Evolutionary conservation across 2,888 invertebrate genomes (phyloP), one percentile per base, ranked within the genome.

Genomic region (Ashinkailepas kermadecensis): DNA sequence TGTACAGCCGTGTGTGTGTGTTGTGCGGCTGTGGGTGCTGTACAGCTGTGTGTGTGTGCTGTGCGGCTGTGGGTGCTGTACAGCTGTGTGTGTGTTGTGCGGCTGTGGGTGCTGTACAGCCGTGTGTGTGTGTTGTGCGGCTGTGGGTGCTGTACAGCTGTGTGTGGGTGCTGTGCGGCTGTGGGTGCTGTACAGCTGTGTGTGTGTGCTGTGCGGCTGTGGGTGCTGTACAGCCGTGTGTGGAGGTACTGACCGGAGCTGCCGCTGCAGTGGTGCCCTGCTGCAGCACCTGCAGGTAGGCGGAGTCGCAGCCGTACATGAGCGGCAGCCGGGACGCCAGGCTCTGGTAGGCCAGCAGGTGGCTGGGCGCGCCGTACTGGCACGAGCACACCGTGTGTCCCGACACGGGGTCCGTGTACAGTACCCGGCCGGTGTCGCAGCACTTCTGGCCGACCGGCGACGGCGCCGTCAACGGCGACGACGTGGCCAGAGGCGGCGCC

Each of bases 351-450:
- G 74, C 74, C 74, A 74, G 74, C 74, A 74, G 74, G 54, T 74
- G 74, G 74, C 74, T 74, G 21, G 74, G 54, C 54, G 74, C 74
- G 54, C 96, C 96, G 89, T 96, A 96, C 79, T 79, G 79, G 25
- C 79, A 79, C 58, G 79, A 79, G 79, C 79, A 79, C n/a, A 79
- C 58, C 11, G 79, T 13, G 79, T 79, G 79, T 0, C 79, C 79
- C 23, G 79, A 58, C 79, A 79, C 79, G 6, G 79, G 79, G 25
- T 79, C 79, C 13, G 79, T 59, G 58, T 58, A 59, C 4, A 79
- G 23, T 23, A 58, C 58, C 9, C 79, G 79, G 25, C 79, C 79
- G 23, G 58, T 59, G 79, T 57, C 57, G 25, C 79, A 79, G 79
- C 79, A 79, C 81, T 92, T 85, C 12, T 82, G 82, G 12, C 84